These are phyloP conservation scores for Aythya fuligula DNA, from an alignment of 2,797 vertebrate species.

Conservation along the genomic window DNA sequence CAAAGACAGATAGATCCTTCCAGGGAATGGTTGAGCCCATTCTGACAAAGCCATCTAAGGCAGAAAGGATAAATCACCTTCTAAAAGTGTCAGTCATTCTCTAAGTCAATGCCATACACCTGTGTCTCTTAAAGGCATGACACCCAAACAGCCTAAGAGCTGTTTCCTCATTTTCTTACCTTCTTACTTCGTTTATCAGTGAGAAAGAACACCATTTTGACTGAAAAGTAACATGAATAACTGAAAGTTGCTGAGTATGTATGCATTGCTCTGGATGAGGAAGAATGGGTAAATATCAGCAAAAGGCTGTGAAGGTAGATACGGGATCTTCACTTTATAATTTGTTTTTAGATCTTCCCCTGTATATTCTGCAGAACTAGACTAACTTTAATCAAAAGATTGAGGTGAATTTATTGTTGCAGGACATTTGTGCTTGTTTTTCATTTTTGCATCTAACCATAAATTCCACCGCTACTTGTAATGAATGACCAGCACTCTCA, in stretches of 20 bases:
- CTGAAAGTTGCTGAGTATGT: not conserved
- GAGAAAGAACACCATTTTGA: not conserved
- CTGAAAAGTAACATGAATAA: not conserved
- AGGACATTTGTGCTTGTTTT: not conserved
- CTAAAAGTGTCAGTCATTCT: fast-evolving
- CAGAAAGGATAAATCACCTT: not conserved
- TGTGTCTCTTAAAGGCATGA: not conserved
- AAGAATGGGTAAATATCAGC: not conserved
- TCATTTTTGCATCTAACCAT: not conserved
- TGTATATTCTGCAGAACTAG: not conserved
- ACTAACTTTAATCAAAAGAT: not conserved
- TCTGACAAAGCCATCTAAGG: not conserved
- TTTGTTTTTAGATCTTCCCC: not conserved
- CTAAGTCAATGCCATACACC: not conserved
- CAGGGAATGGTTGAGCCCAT: not conserved
- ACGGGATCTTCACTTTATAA: not conserved
- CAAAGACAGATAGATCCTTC: not conserved
- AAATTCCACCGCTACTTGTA: not conserved
- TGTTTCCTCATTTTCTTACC: not conserved
- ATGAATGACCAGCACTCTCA: not conserved
- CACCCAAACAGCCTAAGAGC: not conserved
- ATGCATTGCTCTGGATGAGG: not conserved
- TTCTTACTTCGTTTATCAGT: not conserved
- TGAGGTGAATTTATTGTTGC: not conserved
- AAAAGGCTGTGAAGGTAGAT: not conserved